A percentile compares a stretch with the other conserved stretches of the same genome.
phyloP scores from a whole-genome alignment of 92 coral and sea anemone species.

The Paramuricea clavata region DNA sequence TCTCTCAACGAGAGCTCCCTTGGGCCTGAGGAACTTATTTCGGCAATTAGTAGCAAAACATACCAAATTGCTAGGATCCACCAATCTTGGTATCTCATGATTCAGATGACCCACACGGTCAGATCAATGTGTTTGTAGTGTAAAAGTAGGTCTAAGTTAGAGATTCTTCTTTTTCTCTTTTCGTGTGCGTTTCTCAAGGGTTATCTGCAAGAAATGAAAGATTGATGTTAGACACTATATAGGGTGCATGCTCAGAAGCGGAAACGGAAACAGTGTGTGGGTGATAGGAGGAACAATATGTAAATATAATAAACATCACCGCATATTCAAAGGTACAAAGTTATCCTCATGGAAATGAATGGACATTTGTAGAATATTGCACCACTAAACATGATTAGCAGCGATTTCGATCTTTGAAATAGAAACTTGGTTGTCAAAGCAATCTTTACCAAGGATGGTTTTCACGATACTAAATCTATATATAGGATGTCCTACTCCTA shows the following conservation, averaged over 20 bases:
- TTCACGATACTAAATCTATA: too few relatives aligned
- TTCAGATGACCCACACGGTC: neutral
- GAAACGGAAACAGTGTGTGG: slow-evolving; percentile 11
- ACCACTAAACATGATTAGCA: too few relatives aligned
- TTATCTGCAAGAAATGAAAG: neutral
- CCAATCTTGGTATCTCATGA: neutral
- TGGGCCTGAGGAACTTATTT: slow-evolving; percentile 29
- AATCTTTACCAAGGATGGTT: too few relatives aligned
- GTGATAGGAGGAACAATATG: slow-evolving; percentile 11
- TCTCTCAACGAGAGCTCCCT: slow-evolving; percentile 39
- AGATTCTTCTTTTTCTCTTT: neutral
- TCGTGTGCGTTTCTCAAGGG: neutral
- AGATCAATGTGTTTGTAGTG: neutral
- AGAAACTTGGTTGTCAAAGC: too few relatives aligned
- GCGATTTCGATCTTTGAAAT: too few relatives aligned
- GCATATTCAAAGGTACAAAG: neutral
- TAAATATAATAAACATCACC: neutral
- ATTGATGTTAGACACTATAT: neutral
- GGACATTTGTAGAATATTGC: neutral
- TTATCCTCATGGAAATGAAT: neutral
- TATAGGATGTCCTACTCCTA: too few relatives aligned
- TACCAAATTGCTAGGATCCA: neutral
- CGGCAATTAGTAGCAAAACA: neutral
- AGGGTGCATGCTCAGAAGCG: neutral
- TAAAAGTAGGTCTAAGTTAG: too few relatives aligned